phyloP scores from a whole-genome alignment of 2,888 invertebrate genomes.

The Physocephala rufipes region DNA sequence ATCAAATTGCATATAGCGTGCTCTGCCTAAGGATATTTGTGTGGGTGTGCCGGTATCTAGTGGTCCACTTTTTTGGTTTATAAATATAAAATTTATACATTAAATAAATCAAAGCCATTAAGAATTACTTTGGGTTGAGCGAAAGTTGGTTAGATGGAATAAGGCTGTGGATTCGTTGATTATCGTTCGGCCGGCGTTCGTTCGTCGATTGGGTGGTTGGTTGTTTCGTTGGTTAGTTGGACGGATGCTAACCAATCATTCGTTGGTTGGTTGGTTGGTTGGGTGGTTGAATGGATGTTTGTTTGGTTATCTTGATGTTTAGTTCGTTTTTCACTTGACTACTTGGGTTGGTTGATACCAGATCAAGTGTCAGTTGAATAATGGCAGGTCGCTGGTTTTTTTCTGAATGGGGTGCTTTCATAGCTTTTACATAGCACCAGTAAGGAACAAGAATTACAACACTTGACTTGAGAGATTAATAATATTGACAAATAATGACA shows the following conservation, averaged over 20 bases:
- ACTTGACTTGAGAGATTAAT: slow-evolving; percentile 27
- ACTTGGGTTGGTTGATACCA: too few species aligned
- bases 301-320: background rate
- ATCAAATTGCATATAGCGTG: slow-evolving; percentile 8
- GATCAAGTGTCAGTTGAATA: slow-evolving; percentile 28
- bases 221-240: background rate
- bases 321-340: too few species aligned
- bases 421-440: too few species aligned
- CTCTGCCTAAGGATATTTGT: background rate
- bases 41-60: slow-evolving; percentile 16
- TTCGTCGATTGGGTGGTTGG: background rate
- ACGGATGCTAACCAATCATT: too few species aligned
- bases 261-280: background rate
- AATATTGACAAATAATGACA: slow-evolving; percentile 37
- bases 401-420: too few species aligned
- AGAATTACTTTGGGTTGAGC: too few species aligned
- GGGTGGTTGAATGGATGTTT: background rate
- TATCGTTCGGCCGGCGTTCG: background rate
- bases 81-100: background rate
- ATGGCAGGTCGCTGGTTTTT: slow-evolving; percentile 5
- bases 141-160: too few species aligned
- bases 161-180: too few species aligned
- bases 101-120: too few species aligned
- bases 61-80: background rate
- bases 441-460: background rate